These are phyloP conservation scores for Picathartes gymnocephalus DNA, from an alignment of 2,113 vertebrate genomes.

Conservation along the genomic window DNA sequence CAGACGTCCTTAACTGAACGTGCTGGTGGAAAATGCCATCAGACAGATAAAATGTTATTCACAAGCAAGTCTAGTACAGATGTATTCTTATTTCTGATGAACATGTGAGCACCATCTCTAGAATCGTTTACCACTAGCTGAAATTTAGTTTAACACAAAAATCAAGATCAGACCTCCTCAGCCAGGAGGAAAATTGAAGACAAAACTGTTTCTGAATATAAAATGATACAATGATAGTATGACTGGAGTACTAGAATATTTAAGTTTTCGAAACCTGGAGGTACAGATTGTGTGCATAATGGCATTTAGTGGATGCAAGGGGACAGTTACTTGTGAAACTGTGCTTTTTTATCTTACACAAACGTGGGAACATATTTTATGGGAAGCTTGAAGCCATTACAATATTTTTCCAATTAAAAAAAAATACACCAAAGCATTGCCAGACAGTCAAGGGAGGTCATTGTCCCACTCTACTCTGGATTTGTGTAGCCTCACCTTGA, in stretches of 20 bases:
- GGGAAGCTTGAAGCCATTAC: neutral
- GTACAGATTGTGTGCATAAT: neutral
- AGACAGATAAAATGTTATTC: neutral
- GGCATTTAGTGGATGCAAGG: neutral
- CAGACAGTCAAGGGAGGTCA: too few species aligned
- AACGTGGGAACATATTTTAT: neutral
- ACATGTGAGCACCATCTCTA: neutral
- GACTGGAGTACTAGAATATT: neutral
- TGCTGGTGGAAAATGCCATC: neutral
- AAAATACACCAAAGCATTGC: neutral
- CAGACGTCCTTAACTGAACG: neutral
- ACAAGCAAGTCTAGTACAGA: neutral
- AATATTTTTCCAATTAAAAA: neutral
- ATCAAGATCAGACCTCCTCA: neutral
- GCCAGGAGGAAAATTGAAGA: neutral
- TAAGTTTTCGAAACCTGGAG: neutral
- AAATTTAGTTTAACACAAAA: neutral
- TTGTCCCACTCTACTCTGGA: neutral
- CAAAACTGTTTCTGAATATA: neutral
- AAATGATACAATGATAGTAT: neutral
- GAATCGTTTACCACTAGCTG: neutral
- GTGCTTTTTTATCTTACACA: neutral
- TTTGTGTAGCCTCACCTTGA: neutral
- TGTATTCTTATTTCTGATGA: neutral
- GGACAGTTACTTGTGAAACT: neutral